Evolutionary conservation across 2,797 vertebrate species (phyloP), one percentile per base, ranked within the genome.

Genomic region (Antennarius maculatus): DNA sequence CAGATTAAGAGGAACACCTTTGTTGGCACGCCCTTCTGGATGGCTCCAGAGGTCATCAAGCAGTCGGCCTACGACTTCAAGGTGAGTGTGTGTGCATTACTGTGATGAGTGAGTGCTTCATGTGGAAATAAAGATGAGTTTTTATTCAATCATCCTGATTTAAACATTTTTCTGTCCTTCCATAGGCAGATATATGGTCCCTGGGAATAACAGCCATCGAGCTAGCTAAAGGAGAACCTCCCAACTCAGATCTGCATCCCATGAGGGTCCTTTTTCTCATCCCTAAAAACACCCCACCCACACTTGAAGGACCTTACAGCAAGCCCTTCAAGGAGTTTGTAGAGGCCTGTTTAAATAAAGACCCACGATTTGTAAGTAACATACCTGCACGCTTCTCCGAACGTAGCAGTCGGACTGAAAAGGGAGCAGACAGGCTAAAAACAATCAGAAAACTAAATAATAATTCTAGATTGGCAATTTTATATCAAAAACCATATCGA

Each of bases 1-100:
- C 98, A 99, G 79, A 99, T 99, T 83, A 99, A 99, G 91, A 95
- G 98, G 82, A 99, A 99, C 89, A 99, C 98, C 0, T 99, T 99
- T 73, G 97, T 99, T 3, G 98, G 98, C 15, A 99, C 97, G 1
- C 97, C 97, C 0, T 99, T 99, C 91, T 99, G 97, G 97, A 99
- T 99, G 98, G 98, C 98, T 0, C 98, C 98, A 0, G 98, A 99
- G 83, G 98, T 99, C 82, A 99, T 99, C 90, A 99, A 98, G 82
- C 98, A 99, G 90, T 99, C 98, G 0, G 97, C 98, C 43, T 99
- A 99, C 0, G 98, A 99, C 88, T 99, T 99, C 75, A 99, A 99
- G 95, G 98, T 97, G 87, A 89, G 50, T 66, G 28, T 34, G 45
- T 15, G 7, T 23, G 34, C 74, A 39, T 54, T 3, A 12, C 51